Evolutionary conservation across 2,113 vertebrate genomes (phyloP), one percentile per base, ranked within the genome.

Genomic region (Triplophysa siluroides): DNA sequence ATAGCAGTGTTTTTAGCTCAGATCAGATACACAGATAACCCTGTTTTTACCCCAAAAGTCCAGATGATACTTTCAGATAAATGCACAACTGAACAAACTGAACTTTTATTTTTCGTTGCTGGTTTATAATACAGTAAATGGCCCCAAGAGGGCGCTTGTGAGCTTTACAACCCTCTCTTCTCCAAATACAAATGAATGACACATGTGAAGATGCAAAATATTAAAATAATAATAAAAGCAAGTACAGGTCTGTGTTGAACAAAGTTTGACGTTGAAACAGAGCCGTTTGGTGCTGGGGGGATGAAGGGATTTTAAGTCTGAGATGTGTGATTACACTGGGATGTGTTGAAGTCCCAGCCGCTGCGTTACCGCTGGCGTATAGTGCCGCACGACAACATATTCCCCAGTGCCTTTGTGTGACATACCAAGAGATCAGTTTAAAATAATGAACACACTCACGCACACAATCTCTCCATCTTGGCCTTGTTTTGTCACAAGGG

Each of bases 61-160:
- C 12, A 58, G 26, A 41, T 41, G 52, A 11, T 16, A 9, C 60
- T 24, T 24, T 60, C 1, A 61, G 56, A 74, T 18, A 54, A 16
- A 72, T 38, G 19, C 60, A 24, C 10, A 33, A 24, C 21, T 26
- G 21, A 50, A 26, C 13, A 69, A 11, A 26, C 21, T 18, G 61
- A 66, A 83, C 1, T 84, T 81, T 76, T 74, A 74, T 78, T 84
- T 64, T 10, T 45, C 50, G 8, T 13, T 26, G 18, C 3, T 29
- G 58, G 50, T 33, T 71, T 63, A 26, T 41, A 7, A 54, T 52
- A 69, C 74, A 63, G 43, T 12, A 12, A 45, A 12, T 16, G 26
- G 38, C 80, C 80, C 76, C 72, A 72, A 76, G 80, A 67, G 61
- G 83, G 80, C 66, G 62, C 79, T 75, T 78, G 65, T 58, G 79